Evolutionary conservation across 2,797 vertebrate species (phyloP), one percentile per base, ranked within the genome.

Genomic region (Iguana delicatissima): DNA sequence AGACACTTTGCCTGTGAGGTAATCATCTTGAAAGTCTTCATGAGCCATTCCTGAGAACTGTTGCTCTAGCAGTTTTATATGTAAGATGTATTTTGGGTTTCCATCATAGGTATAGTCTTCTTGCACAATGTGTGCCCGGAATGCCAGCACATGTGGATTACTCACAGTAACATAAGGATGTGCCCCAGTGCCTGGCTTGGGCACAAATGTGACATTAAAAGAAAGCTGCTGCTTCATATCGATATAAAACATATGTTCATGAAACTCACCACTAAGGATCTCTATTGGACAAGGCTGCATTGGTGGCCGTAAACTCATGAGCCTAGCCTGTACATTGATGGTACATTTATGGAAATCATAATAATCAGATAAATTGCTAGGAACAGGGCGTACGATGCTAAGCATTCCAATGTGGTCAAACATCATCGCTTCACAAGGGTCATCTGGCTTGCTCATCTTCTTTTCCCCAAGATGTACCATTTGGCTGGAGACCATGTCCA

Each of bases 21-120:
- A 0, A 0, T 2, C 0, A 1, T 46, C 0, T 1, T 84, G 32
- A 81, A 52, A 84, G 4, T 35, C 7, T 8, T 0, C 0, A 1
- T 80, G 42, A 64, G 38, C 20, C 69, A 89, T 74, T 13, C 9
- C 52, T 83, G 76, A 29, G 52, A 81, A 86, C 5, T n/a, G 59
- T 20, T 79, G 59, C 52, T 94, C 67, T n/a, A 79, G 12, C 20
- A 84, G 62, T 80, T 8, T 10, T 16, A 69, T 24, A 29, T 38
- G 0, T 50, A 91, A 74, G 8, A 29, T 13, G 1, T 93, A 90
- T 38, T 67, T 3, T 0, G 46, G 67, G 14, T 91, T 94, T 81
- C 88, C 52, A 13, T 84, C 29, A 9, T 12, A 12, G 0, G 29
- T 88, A 72, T 79, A 85, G n/a, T 46, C 67, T 22, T n/a, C n/a